These are phyloP conservation scores for Peromyscus leucopus DNA, from an alignment of 2,113 vertebrate genomes.

Conservation along the genomic window DNA sequence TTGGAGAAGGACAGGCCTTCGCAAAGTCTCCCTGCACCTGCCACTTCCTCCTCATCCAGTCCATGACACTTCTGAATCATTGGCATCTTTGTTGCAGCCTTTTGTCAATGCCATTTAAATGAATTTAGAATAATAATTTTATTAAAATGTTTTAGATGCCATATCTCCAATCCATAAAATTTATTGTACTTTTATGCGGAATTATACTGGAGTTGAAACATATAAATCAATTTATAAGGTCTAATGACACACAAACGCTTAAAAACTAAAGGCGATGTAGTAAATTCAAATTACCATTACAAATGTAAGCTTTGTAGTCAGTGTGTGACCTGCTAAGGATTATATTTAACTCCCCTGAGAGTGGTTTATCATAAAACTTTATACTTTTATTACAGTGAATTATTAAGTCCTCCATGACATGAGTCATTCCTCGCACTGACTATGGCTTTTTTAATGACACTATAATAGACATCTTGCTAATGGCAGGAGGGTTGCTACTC, in stretches of 20 bases:
- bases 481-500: constrained; percentile 89
- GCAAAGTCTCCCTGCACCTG: neutral
- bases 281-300: constrained; percentile 94
- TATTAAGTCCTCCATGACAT: constrained; percentile 93
- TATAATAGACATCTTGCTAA: constrained; percentile 93
- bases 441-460: constrained; percentile 92
- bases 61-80: constrained; percentile 63
- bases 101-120: constrained; percentile 83
- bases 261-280: constrained; percentile 92
- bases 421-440: constrained; percentile 90
- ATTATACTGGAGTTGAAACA: constrained; percentile 90
- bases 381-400: constrained; percentile 93
- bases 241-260: constrained; percentile 92
- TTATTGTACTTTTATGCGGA: constrained; percentile 90
- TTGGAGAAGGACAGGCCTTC: neutral
- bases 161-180: constrained; percentile 92
- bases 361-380: constrained; percentile 94
- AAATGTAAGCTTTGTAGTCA: constrained; percentile 93
- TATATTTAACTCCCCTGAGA: constrained; percentile 93
- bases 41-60: accelerated
- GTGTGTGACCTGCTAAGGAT: constrained; percentile 91
- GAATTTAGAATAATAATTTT: constrained; percentile 90
- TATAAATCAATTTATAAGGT: constrained; percentile 93
- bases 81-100: constrained; percentile 42
- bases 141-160: constrained; percentile 91